These are phyloP conservation scores for Orthosia gothica DNA, from an alignment of 2,888 invertebrate genomes.

Conservation along the genomic window DNA sequence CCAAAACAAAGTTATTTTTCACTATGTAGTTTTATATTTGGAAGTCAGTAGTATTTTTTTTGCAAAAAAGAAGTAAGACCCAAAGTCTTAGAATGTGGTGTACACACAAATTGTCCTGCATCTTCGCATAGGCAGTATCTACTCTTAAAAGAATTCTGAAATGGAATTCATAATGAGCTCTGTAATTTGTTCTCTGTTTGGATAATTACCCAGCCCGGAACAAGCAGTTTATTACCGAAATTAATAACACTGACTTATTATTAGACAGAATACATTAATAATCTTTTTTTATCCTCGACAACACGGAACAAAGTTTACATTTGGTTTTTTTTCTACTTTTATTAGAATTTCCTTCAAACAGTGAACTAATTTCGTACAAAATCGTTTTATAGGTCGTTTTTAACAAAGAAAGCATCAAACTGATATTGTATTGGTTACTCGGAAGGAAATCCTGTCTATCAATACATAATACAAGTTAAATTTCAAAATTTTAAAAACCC, in stretches of 20 bases:
- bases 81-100: neutral
- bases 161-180: slow-evolving; percentile 1
- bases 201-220: slow-evolving; percentile 1
- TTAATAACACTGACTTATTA: slow-evolving; percentile 32
- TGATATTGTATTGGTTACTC: too few relatives aligned
- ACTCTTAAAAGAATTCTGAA: slow-evolving; percentile 11
- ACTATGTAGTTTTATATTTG: too few relatives aligned
- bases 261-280: slow-evolving; percentile 36
- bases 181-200: slow-evolving; percentile 25
- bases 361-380: slow-evolving; percentile 19
- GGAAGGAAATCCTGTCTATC: too few relatives aligned
- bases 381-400: slow-evolving; percentile 13
- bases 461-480: too few relatives aligned
- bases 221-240: slow-evolving; percentile 11
- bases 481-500: too few relatives aligned
- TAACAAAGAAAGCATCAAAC: slow-evolving; percentile 12
- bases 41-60: too few relatives aligned
- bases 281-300: slow-evolving; percentile 18
- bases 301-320: slow-evolving; percentile 10
- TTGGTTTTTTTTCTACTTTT: slow-evolving; percentile 21
- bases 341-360: slow-evolving; percentile 32
- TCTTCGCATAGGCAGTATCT: neutral
- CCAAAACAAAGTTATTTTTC: too few relatives aligned
- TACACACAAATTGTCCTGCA: neutral
- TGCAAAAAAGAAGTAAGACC: too few relatives aligned